Evolutionary conservation across 1,140 invertebrate species (phyloP), one percentile per base, ranked within the genome.

Genomic region (Antheraea mylitta): DNA sequence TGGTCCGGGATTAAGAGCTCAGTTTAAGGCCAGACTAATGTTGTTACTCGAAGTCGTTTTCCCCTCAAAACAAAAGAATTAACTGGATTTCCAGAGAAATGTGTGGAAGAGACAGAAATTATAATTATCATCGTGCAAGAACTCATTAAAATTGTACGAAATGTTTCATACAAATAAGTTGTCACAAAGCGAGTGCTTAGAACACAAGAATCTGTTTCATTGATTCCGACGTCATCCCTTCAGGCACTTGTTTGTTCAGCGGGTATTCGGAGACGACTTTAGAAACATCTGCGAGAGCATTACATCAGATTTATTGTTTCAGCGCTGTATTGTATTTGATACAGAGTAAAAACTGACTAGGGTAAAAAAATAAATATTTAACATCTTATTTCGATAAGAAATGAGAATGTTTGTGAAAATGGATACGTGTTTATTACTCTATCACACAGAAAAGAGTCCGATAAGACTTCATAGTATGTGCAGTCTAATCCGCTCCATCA

Each of bases 1-100:
- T 66, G 64, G 72, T 77, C 70, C 68, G 74, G 68, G 70, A 77
- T 70, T 70, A 70, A 38, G 18, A 22, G n/a, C 19, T 58, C 30
- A 18, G 37, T 63, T 63, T 63, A 37, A 37, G 13, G 18, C 30
- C 7, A 61, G 10, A 16, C n/a, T 59, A 59, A 59, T 10, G 22
- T 4, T 1, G 22, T 30, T 30, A n/a, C 4, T 1, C 22, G 22
- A 30, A 30, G 22, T 30, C 22, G 22, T 30, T 30, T 4, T 30
- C 22, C 22, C 1, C 4, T 4, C 4, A 30, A 30, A 30, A 30
- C 22, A 4, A 30, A 30, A 30, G 22, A 30, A 30, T 30, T 30
- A 30, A 30, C 22, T 30, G 22, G 22, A 30, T 30, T 30, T 30
- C 22, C 22, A 30, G 1, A 42, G 38, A 7, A 7, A 11, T 42